phyloP scores from a whole-genome alignment of 2,888 invertebrate genomes.

The Myathropa florea region DNA sequence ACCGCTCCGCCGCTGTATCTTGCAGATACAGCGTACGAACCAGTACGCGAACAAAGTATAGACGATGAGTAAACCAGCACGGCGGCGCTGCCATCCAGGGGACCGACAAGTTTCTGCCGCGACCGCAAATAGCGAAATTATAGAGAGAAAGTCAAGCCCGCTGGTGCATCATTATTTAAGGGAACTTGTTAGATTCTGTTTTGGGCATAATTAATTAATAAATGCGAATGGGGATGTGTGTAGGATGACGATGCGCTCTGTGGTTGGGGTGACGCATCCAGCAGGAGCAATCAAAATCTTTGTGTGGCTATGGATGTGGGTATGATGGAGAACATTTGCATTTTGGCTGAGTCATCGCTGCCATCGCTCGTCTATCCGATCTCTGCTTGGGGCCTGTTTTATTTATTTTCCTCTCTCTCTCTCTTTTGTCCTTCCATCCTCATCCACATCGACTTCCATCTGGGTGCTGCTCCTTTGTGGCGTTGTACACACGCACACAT shows the following conservation, averaged over 20 bases:
- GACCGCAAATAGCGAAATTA: constrained; percentile 46
- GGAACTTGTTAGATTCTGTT: constrained; percentile 64
- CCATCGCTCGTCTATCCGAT: not conserved
- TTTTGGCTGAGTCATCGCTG: constrained; percentile 58
- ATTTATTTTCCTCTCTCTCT: not conserved
- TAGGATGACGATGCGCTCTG: constrained; percentile 27
- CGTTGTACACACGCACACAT: not conserved
- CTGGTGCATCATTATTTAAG: constrained; percentile 55
- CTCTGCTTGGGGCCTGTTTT: constrained; percentile 62
- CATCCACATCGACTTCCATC: not conserved
- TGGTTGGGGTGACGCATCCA: constrained; percentile 61
- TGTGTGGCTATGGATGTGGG: not conserved
- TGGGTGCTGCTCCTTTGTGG: not conserved
- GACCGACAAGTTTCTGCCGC: constrained; percentile 37
- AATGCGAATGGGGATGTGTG: constrained; percentile 27
- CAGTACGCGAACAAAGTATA: not conserved
- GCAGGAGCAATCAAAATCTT: constrained; percentile 41
- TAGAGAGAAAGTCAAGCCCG: constrained; percentile 31
- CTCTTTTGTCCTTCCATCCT: not conserved
- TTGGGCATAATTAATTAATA: constrained; percentile 69
- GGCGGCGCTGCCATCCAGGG: constrained; percentile 43
- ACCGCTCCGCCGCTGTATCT: constrained; percentile 26
- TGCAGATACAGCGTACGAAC: no score
- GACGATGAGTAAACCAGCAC: constrained; percentile 24
- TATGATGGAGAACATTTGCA: constrained; percentile 44